Evolutionary conservation across 2,113 vertebrate species (phyloP).

Genomic region (Microcebus murinus): DNA sequence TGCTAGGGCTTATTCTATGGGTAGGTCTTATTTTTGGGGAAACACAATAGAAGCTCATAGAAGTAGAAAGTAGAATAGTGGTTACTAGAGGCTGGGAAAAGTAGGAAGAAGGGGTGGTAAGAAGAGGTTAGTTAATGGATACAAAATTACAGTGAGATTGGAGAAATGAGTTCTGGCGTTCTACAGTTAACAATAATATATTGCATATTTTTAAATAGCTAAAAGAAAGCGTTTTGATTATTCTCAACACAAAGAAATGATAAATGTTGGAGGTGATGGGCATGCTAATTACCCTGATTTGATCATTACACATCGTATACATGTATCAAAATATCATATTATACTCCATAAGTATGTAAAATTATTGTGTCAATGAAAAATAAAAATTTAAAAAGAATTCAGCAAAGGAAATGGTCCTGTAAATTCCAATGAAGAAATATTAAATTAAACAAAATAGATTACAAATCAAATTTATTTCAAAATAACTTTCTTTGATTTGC

Average conservation of each 20-base stretch:
- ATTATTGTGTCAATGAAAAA: not conserved
- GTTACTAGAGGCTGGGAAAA: not conserved
- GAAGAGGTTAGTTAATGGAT: not conserved
- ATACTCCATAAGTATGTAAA: not conserved
- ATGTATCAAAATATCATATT: not conserved
- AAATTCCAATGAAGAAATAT: not conserved
- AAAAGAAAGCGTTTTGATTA: not conserved
- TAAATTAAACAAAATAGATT: constrained; percentile 30
- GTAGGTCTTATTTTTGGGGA: no score
- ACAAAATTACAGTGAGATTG: not conserved
- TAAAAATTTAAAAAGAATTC: not conserved
- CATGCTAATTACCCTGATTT: not conserved
- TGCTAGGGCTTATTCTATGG: no score
- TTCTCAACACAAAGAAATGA: not conserved
- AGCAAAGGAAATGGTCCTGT: not conserved
- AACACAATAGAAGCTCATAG: not conserved
- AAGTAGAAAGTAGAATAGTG: not conserved
- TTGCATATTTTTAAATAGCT: not conserved
- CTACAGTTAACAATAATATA: not conserved
- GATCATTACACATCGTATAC: not conserved
- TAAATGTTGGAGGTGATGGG: not conserved
- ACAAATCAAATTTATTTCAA: not conserved
- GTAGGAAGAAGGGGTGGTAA: not conserved
- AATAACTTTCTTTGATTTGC: not conserved
- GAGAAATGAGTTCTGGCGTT: not conserved